Evolutionary conservation across 1,140 invertebrate species (phyloP).

Genomic region (Papilio helenus): DNA sequence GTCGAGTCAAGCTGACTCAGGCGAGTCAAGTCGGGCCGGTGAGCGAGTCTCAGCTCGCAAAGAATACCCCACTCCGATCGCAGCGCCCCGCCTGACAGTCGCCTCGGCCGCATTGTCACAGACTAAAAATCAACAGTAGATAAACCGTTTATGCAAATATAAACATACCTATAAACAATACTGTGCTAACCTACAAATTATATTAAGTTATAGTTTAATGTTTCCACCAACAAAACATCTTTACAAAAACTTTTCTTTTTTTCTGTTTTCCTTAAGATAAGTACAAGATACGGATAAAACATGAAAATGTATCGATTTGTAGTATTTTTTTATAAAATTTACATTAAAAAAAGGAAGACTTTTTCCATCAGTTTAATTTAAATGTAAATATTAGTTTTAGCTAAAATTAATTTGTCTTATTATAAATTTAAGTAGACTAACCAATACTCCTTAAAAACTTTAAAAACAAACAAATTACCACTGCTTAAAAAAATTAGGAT

Average conservation of each 20-base stretch:
- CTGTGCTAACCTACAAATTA: not conserved
- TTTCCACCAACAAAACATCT: not conserved
- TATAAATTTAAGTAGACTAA: too few species aligned
- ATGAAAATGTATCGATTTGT: not conserved
- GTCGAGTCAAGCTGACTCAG: constrained; percentile 43
- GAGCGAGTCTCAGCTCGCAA: constrained; percentile 43
- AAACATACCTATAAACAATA: not conserved
- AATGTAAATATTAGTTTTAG: too few species aligned
- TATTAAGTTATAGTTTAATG: not conserved
- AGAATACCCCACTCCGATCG: constrained; percentile 51
- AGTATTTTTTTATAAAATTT: too few species aligned
- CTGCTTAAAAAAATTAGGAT: not conserved
- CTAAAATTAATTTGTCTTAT: too few species aligned
- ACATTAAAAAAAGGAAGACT: not conserved
- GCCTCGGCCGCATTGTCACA: constrained; percentile 55
- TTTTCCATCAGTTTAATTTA: not conserved
- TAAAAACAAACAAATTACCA: not conserved
- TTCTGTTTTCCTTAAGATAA: not conserved
- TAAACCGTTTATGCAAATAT: constrained; percentile 25
- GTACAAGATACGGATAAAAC: not conserved
- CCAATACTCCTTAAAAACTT: not conserved
- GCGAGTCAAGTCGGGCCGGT: constrained; percentile 47
- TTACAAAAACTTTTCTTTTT: not conserved
- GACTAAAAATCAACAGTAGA: constrained; percentile 45
- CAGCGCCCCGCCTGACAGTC: constrained; percentile 50